A percentile compares a stretch with the other conserved stretches of the same genome.
Evolutionary conservation across 2,888 invertebrate genomes (phyloP).

Genomic region (Polydrusus pterygomalis): DNA sequence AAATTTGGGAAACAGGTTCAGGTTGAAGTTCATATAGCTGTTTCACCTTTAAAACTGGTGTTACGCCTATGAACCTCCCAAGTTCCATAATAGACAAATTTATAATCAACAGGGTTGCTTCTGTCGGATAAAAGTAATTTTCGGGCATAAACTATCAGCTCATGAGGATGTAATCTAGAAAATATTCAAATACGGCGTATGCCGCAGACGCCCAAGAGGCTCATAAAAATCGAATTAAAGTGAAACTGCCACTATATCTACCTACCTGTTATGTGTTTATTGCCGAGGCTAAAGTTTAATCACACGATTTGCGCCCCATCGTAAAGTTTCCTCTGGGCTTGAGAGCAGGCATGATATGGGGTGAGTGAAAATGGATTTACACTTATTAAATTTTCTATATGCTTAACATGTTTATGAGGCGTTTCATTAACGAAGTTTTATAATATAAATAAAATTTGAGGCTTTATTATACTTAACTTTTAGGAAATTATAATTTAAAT

Average conservation of each 20-base stretch:
- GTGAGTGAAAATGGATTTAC: conserved; percentile 17
- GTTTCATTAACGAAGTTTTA: conserved; percentile 1
- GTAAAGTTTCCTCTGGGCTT: conserved; percentile 19
- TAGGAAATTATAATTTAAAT: no score
- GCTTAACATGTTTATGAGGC: conserved; percentile 2
- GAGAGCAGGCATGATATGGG: conserved; percentile 12
- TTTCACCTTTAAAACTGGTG: background rate
- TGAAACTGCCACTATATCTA: conserved; percentile 50
- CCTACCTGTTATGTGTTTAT: conserved; percentile 53
- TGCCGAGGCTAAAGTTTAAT: conserved; percentile 39
- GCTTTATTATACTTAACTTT: background rate
- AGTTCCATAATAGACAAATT: conserved; percentile 39
- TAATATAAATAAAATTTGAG: background rate
- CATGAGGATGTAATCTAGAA: conserved; percentile 52
- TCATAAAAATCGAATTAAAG: conserved; percentile 54
- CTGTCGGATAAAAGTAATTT: conserved; percentile 47
- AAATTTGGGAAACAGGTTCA: no score
- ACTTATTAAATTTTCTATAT: conserved; percentile 30
- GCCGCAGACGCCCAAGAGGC: conserved; percentile 50
- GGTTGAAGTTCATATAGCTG: no score
- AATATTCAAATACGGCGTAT: conserved; percentile 53
- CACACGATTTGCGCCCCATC: conserved; percentile 40
- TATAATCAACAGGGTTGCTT: conserved; percentile 43
- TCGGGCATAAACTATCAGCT: conserved; percentile 51
- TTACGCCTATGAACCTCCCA: background rate